These are phyloP conservation scores for Mormyrus hasselquistii DNA, from an alignment of 2,797 vertebrate species.

Conservation along the genomic window DNA sequence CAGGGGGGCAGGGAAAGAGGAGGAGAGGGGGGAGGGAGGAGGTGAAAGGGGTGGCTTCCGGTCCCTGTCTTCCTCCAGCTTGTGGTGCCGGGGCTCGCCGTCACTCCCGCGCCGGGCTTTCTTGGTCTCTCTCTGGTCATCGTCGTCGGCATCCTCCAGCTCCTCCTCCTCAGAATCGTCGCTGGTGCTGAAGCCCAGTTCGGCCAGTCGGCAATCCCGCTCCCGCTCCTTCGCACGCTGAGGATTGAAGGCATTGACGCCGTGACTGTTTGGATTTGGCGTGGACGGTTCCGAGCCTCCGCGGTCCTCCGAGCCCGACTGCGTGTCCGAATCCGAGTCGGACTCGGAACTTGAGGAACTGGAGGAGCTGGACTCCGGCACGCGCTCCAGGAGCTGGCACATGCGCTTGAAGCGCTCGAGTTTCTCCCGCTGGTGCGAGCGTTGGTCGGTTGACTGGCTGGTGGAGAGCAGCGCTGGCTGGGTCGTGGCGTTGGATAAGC, in stretches of 20 bases:
- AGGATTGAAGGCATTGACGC: conserved; percentile 3
- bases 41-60: conserved; percentile 46
- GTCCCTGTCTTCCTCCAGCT: conserved; percentile 55
- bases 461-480: conserved; percentile 33
- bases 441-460: conserved; percentile 55
- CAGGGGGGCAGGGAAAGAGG: conserved; percentile 48
- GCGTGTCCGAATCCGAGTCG: conserved; percentile 68
- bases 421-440: conserved; percentile 80
- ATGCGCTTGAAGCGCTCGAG: conserved; percentile 84
- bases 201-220: conserved; percentile 54
- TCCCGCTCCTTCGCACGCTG: conserved; percentile 47
- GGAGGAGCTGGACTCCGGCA: conserved; percentile 67
- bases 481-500: conserved; percentile 37
- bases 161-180: conserved; percentile 65
- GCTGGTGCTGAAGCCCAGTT: conserved; percentile 72
- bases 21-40: conserved; percentile 55
- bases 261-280: conserved; percentile 40
- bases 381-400: conserved; percentile 81
- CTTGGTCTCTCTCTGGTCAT: conserved; percentile 37
- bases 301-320: conserved; percentile 55
- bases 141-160: conserved; percentile 37
- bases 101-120: conserved; percentile 52
- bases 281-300: conserved; percentile 40
- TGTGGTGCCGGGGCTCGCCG: conserved; percentile 43
- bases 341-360: conserved; percentile 78